Evolutionary conservation across 2,797 vertebrate species (phyloP), one percentile per base, ranked within the genome.

Genomic region (Loriculus beryllinus): DNA sequence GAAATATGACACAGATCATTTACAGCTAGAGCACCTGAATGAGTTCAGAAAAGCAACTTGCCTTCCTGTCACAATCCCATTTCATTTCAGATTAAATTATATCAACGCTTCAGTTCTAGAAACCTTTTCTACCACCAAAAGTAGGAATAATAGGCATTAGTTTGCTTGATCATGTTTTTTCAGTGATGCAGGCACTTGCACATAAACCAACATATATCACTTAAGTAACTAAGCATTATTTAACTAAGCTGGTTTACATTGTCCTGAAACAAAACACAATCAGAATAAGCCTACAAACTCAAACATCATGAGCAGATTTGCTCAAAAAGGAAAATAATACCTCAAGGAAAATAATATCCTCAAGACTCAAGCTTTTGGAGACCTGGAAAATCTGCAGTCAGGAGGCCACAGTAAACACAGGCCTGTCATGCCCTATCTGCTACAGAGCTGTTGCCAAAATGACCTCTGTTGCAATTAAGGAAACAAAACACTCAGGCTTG

Each of bases 61-160:
- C 40, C 6, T 70, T 91, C 23, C 21, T 56, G 19, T 64, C 8
- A 6, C 14, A 76, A 42, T 35, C 19, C 5, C 9, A 37, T 65
- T 77, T 82, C 5, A 7, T 59, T 92, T 94, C 71, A 89, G n/a
- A 37, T 69, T 72, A 65, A 85, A 82, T 64, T 5, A 42, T 52
- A 54, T 8, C 35, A 79, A 5, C 25, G 17, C 11, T 76, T 45
- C n/a, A 37, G 33, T 79, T 88, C 40, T 29, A 67, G 40, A 79
- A 91, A 48, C 23, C 23, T 69, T 81, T 48, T 78, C 15, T 85
- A 63, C 70, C 37, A 77, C 17, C 5, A 60, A 28, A 87, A 91
- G 33, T 57, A 72, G 39, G 47, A 93, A 59, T 49, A 87, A 57
- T 49, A 54, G 12, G 19, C 17, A 57, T 78, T 86, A 35, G 64